A percentile compares a stretch with the other conserved stretches of the same genome.
phyloP scores from a whole-genome alignment of 1,140 invertebrate species.

The Trichomalopsis sarcophagae region DNA sequence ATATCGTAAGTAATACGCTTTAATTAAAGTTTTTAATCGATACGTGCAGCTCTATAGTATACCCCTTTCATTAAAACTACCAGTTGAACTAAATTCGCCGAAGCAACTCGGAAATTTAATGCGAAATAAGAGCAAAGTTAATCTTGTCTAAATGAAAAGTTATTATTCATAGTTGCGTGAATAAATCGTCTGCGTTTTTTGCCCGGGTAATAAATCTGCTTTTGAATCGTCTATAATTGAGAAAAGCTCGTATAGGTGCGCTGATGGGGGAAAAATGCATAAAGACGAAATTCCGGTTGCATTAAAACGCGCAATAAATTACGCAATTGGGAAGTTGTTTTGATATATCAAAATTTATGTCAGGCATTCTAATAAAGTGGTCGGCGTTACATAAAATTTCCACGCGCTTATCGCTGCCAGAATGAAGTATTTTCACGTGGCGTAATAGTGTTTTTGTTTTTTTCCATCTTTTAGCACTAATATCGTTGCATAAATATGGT shows the following conservation, averaged over 20 bases:
- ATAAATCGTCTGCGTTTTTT: neutral
- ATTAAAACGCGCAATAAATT: neutral
- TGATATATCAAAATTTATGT: conserved; percentile 7
- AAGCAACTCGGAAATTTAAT: neutral
- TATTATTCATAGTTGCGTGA: neutral
- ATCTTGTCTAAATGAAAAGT: neutral
- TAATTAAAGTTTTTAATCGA: conserved; percentile 5
- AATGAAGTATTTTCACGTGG: neutral
- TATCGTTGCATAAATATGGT: neutral
- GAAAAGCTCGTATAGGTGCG: neutral
- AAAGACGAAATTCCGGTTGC: neutral
- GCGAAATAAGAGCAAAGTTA: neutral
- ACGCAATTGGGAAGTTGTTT: neutral
- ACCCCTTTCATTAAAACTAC: neutral
- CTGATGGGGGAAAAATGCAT: neutral
- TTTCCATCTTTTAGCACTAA: neutral
- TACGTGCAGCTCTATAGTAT: neutral
- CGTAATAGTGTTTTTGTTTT: neutral
- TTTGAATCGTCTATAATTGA: neutral
- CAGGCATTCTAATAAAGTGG: neutral
- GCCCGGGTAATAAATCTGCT: neutral
- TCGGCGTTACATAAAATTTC: neutral
- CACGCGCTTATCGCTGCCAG: neutral
- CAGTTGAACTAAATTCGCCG: neutral
- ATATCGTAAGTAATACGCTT: neutral